Evolutionary conservation across 2,888 invertebrate species (phyloP).

Genomic region (Archaeoteleia sp.): DNA sequence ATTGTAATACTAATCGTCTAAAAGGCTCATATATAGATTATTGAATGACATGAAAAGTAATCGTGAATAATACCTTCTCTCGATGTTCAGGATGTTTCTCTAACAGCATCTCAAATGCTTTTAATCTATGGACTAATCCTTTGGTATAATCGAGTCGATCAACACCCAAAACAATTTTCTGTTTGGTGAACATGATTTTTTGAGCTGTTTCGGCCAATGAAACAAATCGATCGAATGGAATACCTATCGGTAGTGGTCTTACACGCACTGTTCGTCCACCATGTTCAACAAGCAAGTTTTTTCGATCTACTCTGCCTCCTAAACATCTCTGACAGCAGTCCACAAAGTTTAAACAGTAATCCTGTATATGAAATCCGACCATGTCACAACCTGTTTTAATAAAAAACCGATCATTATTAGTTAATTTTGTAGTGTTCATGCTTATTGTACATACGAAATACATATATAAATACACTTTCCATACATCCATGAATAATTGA

Average conservation of each 20-base stretch:
- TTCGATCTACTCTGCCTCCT: slow-evolving; percentile 91
- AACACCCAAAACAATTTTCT: slow-evolving; percentile 90
- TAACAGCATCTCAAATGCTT: slow-evolving; percentile 87
- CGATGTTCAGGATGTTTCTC: slow-evolving; percentile 90
- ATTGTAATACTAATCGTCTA: no score
- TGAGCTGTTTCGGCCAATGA: slow-evolving; percentile 83
- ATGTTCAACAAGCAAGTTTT: slow-evolving; percentile 89
- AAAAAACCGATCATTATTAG: no score
- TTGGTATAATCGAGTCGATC: slow-evolving; percentile 94
- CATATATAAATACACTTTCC: no score
- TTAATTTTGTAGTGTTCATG: no score
- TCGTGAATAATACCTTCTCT: slow-evolving; percentile 79
- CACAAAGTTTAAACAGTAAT: slow-evolving; percentile 93
- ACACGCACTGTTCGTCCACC: slow-evolving; percentile 90
- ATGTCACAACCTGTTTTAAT: slow-evolving; percentile 87
- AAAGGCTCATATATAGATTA: no score
- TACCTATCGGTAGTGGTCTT: slow-evolving; percentile 90
- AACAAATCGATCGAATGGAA: slow-evolving; percentile 91
- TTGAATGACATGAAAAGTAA: no score
- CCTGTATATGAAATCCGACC: slow-evolving; percentile 94
- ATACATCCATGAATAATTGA: no score
- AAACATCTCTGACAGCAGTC: slow-evolving; percentile 92
- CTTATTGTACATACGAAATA: no score
- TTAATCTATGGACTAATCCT: slow-evolving; percentile 88
- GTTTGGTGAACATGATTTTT: slow-evolving; percentile 81